Evolutionary conservation across 2,888 invertebrate genomes (phyloP), one percentile per base, ranked within the genome.

Genomic region (Lepidochrysops patricia): DNA sequence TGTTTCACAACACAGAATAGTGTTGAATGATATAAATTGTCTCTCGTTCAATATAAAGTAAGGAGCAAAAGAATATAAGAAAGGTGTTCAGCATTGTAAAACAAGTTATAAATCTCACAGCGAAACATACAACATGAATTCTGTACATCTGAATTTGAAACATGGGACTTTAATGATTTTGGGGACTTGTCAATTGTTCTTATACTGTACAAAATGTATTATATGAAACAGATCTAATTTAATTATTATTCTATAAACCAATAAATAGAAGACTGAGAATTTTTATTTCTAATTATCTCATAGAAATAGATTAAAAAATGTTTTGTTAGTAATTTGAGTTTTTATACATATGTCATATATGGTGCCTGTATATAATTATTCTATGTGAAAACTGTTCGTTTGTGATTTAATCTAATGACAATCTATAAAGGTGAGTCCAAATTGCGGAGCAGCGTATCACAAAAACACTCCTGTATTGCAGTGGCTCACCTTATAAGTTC

Each of bases 241-340:
- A 71, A 74, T 73, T 67, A 70, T 80, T 82, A 32, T 78, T 81
- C 77, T 69, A 61, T 73, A 72, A 75, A 82, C 80, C 83, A 79
- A 80, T 77, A 80, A 79, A 84, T 85, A 83, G 84, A 86, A 87
- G 87, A 87, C 87, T 87, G 87, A 87, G 75, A 78, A 75, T 76
- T 76, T 43, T 81, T 78, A 77, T 79, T 81, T 80, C 71, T 75
- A 75, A 80, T 84, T 76, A 75, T 79, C 79, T 80, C 74, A 70
- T 77, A 74, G 70, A 68, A 74, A 70, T 77, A 74, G 70, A 68
- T 68, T 68, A 64, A 72, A 74, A 60, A 71, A 70, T 68, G 68
- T 74, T 74, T 70, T 70, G 71, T 12, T 25, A 25, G 57, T 48
- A 27, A 48, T 29, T 58, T 58, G n/a, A 19, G 29, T 58, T 48